Base-by-base conservation (phyloP, 1,140 invertebrate species). In the Phocides pigmalion region DNA sequence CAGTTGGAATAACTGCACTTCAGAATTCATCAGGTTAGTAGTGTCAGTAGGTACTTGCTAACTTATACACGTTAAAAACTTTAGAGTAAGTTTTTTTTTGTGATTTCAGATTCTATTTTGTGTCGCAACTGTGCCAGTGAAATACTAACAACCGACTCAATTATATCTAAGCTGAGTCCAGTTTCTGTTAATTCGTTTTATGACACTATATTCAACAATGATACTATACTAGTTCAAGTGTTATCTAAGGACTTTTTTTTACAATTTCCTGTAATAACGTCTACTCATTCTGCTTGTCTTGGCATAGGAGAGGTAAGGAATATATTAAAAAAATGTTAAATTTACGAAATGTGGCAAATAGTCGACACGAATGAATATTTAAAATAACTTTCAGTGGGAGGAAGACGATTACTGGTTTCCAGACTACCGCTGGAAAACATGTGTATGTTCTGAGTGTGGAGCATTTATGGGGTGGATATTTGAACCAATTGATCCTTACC, bases 61-160 rank as follows among this genome's bases (percentile, higher is more conserved):
- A 3, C n/a, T n/a, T n/a, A n/a, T 47, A 47, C 12, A 19, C 4
- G 4, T 22, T 12, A 47, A 4, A 22, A 19, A 8, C 14, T 49
- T 2, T 8, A 25, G 41, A 49, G 15, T 15, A 14, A 20, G 25
- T 25, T 5, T 1, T 1, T 5, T 22, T 47, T 47, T 49, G 12
- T 65, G 61, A 61, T 84, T 89, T 67, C 77, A 89, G 91, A 91
- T 59, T 76, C 70, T 59, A 79, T 93, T 64, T 56, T 93, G 16
- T 93, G 92, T 66, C 81, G 92, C 58, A 51, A 66, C 49, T 93
- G 91, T 72, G 92, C 91, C 6, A 74, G 65, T 72, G 76, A 90
- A 50, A 25, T 92, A 20, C 76, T 82, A 20, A 75, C 79, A 46
- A 68, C 82, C 28, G 64, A 79, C 22, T 54, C 82, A 39, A 77